These are phyloP conservation scores for Corythornis vintsioides DNA, from an alignment of 2,113 vertebrate species.

Conservation along the genomic window DNA sequence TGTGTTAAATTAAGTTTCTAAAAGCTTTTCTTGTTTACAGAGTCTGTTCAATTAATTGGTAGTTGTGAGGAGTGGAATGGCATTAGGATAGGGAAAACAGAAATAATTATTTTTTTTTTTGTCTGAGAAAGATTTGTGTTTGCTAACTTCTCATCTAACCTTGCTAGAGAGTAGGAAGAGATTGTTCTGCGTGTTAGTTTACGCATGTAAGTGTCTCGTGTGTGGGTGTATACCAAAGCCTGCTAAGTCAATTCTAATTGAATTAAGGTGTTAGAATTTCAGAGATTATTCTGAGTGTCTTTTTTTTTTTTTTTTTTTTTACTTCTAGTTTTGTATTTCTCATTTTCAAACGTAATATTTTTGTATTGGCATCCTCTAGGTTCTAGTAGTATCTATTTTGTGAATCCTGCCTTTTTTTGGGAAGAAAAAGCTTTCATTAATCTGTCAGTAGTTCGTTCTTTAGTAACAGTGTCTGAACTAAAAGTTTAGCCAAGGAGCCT, in stretches of 20 bases:
- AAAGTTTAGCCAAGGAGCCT: neutral
- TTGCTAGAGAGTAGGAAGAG: neutral
- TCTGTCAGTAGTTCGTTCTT: constrained; percentile 16
- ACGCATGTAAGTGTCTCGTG: neutral
- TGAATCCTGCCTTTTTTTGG: neutral
- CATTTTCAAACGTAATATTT: neutral
- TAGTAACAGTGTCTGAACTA: neutral
- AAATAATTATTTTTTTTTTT: neutral
- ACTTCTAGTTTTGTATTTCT: neutral
- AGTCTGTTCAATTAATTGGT: neutral
- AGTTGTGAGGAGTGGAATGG: neutral
- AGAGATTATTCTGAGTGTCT: neutral
- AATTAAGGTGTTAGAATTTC: neutral
- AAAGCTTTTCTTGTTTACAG: neutral
- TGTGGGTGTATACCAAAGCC: neutral
- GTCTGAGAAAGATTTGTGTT: neutral
- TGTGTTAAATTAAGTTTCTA: neutral
- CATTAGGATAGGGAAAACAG: neutral
- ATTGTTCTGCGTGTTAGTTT: neutral
- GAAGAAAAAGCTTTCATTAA: neutral
- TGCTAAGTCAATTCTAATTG: neutral
- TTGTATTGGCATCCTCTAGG: neutral
- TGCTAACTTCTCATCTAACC: neutral
- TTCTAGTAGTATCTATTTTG: neutral
- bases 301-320: neutral